Base-by-base conservation (phyloP, 2,888 invertebrate species). In the Acronicta leporina region DNA sequence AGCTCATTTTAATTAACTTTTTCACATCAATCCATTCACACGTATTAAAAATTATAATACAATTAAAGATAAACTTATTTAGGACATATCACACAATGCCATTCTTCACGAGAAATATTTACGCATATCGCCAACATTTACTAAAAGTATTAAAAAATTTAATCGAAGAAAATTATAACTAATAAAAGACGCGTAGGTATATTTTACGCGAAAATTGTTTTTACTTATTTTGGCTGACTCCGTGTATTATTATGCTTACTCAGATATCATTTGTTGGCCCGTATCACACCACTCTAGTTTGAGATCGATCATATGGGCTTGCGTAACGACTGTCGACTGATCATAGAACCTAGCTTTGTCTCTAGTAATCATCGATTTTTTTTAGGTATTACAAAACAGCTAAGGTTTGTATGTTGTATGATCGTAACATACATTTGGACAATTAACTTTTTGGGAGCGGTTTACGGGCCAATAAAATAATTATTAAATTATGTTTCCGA, bases 21-120 rank as follows among this genome's bases (percentile, higher is more conserved):
- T 30, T 47, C 43, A 41, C 41, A 54, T 42, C 56, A 52, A 50
- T 58, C 54, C 55, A 66, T 46, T 52, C 50, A 69, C 55, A 52
- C 41, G 38, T 55, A 64, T 64, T 68, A 45, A 53, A 62, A 61
- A 67, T 60, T 62, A 75, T 64, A 52, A 56, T 70, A 73, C 56
- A 67, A 68, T 68, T 60, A 63, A 57, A 63, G 59, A 59, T 67
- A 55, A 69, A 47, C 63, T 63, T 75, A 75, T 53, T 57, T 44
- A 67, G 40, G 70, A 70, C 49, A 56, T 73, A 75, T 72, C 74
- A 76, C 72, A 72, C 68, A 76, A 77, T 63, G 64, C 57, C 63
- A 66, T 66, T 62, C 52, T 35, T 64, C 56, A 60, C 44, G 63
- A 73, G 71, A 71, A 63, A 68, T 68, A 72, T 44, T 56, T 58